A percentile compares a stretch with the other conserved stretches of the same genome.
Evolutionary conservation across 2,113 vertebrate genomes (phyloP).

Genomic region (Microcebus griseorufus): DNA sequence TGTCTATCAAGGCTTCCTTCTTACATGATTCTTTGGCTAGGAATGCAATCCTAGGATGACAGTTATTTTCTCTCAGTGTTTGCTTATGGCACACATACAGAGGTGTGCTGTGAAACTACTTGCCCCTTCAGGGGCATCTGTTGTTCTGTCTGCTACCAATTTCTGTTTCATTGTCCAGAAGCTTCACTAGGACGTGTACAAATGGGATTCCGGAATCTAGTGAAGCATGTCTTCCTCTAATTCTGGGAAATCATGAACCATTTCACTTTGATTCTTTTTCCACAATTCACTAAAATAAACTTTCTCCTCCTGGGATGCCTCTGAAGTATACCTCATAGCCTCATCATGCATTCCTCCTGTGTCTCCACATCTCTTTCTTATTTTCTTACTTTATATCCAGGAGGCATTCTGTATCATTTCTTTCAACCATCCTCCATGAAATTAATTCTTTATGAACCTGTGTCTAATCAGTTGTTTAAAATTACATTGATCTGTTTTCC

Average conservation of each 20-base stretch:
- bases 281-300: too few relatives aligned
- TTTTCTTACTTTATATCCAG: too few relatives aligned
- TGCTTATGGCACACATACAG: background rate
- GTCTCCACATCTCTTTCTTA: too few relatives aligned
- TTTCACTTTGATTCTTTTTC: background rate
- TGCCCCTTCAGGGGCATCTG: background rate
- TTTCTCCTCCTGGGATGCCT: too few relatives aligned
- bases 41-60: background rate
- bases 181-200: background rate
- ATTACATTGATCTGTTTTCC: too few relatives aligned
- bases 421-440: too few relatives aligned
- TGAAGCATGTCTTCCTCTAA: background rate
- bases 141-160: background rate
- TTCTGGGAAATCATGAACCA: background rate
- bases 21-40: background rate
- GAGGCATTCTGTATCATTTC: too few relatives aligned
- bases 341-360: too few relatives aligned
- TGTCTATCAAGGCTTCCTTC: background rate
- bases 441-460: too few relatives aligned
- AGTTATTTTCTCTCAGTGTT: background rate
- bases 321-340: too few relatives aligned
- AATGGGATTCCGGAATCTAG: background rate
- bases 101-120: background rate
- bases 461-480: too few relatives aligned
- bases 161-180: background rate